Percentiles rank a stretch among this genome's conserved stretches.
These are phyloP conservation scores for Oncorhynchus gorbuscha DNA, from an alignment of 2,113 vertebrate species.

Conservation along the genomic window DNA sequence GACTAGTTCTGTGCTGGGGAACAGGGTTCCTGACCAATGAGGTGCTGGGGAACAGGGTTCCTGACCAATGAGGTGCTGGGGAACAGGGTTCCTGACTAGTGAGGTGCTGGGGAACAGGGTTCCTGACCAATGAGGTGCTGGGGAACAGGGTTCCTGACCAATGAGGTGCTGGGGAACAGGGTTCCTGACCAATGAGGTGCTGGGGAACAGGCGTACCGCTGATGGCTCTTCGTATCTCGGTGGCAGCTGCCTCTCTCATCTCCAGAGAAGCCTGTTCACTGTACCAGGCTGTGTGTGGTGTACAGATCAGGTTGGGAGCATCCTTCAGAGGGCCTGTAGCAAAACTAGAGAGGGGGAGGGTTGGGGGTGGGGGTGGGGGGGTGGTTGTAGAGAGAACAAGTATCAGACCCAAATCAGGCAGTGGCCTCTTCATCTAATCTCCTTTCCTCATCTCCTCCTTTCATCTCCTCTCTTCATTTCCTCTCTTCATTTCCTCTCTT, in stretches of 20 bases:
- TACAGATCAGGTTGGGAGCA: conserved; percentile 95
- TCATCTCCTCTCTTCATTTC: neutral
- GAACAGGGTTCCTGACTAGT: no score
- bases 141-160: no score
- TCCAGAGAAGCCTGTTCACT: conserved; percentile 96
- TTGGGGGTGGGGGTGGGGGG: neutral
- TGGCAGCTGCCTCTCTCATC: conserved; percentile 97
- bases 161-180: no score
- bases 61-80: no score
- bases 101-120: no score
- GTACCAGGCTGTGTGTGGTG: conserved; percentile 97
- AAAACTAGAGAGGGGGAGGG: conserved; percentile 74
- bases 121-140: no score
- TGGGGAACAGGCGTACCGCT: conserved; percentile 77
- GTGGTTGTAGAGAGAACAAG: neutral
- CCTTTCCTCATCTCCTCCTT: neutral
- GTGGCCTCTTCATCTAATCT: neutral
- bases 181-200: no score
- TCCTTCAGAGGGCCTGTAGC: conserved; percentile 94
- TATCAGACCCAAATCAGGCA: neutral
- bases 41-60: no score
- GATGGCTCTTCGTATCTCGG: conserved; percentile 93
- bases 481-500: neutral
- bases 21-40: no score
- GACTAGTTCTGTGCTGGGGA: no score